A percentile compares a stretch with the other conserved stretches of the same genome.
Conservation (phyloP, 2,888 invertebrate genomes). For the Drosophila meridionalis region DNA sequence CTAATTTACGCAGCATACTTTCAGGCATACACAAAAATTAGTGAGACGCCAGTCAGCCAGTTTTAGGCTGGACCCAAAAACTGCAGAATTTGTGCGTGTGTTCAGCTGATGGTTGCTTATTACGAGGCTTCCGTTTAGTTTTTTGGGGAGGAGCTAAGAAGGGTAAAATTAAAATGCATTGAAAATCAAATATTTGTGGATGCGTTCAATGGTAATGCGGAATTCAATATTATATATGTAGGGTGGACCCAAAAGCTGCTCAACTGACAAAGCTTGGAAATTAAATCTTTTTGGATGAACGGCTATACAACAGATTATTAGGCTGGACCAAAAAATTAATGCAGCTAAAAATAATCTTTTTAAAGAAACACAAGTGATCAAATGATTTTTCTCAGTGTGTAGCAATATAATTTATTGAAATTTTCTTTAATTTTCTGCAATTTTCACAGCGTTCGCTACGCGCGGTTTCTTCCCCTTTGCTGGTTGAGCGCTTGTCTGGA, state of each 20-base stretch:
- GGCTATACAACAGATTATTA: neutral
- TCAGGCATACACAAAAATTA: neutral
- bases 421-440: conserved; percentile 2
- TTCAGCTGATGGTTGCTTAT: neutral
- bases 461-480: conserved; percentile 41
- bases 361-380: neutral
- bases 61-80: conserved; percentile 2
- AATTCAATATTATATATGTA: no score
- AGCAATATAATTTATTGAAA: neutral
- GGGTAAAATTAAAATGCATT: rapidly evolving
- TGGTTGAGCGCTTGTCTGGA: conserved; percentile 46
- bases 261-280: neutral
- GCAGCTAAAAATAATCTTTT: no score
- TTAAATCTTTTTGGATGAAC: neutral
- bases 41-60: neutral
- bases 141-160: neutral
- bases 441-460: neutral
- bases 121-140: no score
- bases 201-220: no score
- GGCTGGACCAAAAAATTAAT: neutral
- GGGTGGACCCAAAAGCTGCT: neutral
- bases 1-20: conserved; percentile 9
- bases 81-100: neutral
- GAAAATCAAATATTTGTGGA: neutral
- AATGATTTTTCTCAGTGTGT: conserved; percentile 1